Evolutionary conservation across 2,113 vertebrate genomes (phyloP), one percentile per base, ranked within the genome.

Genomic region (Pseudonaja textilis): DNA sequence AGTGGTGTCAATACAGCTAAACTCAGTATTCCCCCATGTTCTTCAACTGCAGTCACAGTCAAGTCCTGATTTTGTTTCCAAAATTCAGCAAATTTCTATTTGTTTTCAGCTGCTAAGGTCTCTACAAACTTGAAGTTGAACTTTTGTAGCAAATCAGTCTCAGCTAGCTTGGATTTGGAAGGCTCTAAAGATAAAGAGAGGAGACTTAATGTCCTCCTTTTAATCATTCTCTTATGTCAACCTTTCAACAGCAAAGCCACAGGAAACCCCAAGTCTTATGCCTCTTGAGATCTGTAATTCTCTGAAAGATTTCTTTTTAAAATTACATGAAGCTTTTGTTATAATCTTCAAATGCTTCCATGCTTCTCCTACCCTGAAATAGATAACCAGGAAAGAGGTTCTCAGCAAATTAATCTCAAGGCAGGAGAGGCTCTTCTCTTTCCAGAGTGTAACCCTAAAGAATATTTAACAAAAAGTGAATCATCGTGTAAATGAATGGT

Each of bases 401-500:
- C 81, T 59, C 23, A 61, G 50, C 95, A 93, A 92, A 69, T 34
- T 90, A 94, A 94, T 92, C 52, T 85, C 25, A 56, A 95, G 61
- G 23, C 94, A 93, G 93, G 93, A 93, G 94, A 97, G 57, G 1
- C 56, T 57, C 4, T n/a, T 39, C 57, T 52, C 26, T 11, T 34
- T 95, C 54, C 89, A 26, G 57, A 91, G 34, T 94, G 61, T 95
- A 88, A 90, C 54, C 34, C 81, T 90, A 89, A 29, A 56, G 69
- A 93, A 94, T 91, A 50, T 92, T 93, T 91, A 94, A 93, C 45
- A 57, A 12, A 12, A 95, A 96, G 87, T 92, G 54, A 93, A 86
- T 64, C 57, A 93, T 50, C 29, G 95, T 29, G 54, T 96, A 96
- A 97, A 97, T 91, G 96, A 97, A 95, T 95, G 94, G 55, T 52